Evolutionary conservation across 1,140 invertebrate species (phyloP), one percentile per base, ranked within the genome.

Genomic region (Babylonia areolata): DNA sequence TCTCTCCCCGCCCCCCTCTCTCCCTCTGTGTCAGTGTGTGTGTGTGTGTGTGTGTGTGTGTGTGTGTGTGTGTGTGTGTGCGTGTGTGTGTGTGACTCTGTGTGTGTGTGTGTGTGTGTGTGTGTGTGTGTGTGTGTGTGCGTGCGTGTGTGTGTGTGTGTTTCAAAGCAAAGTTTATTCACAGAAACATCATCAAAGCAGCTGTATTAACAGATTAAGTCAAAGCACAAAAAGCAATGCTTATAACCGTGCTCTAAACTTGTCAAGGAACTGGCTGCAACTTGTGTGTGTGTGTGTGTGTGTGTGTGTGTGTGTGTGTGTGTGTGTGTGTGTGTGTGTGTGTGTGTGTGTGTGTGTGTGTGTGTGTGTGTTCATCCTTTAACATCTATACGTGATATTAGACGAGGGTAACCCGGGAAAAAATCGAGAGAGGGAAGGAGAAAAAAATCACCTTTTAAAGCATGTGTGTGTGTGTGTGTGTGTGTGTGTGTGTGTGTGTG

Each of bases 81-180:
- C 40, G 73, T 77, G 73, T 40, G 20, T 77, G 73, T 39, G 73
- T 77, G 3, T 15, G 37, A 23, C 15, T 71, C 1, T 71, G 69
- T 35, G 64, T 73, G 39, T 37, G 28, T 54, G 5, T 54, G 80
- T 54, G 33, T 28, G 46, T 54, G 58, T 81, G 23, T 81, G 33
- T 81, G 80, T 81, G 35, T 81, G 5, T 31, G 31, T 80, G 78
- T 80, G 58, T 83, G 54, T 83, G 58, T 83, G 54, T 83, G 35
- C 64, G 35, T 83, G 58, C 64, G 54, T 58, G 46, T 37, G 81
- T 83, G 51, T 64, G 81, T 58, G 31, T 73, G 69, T 73, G 69
- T 73, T 17, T 73, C 58, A 15, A 23, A 3, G 15, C 20, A 23
- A 9, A 15, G 15, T 15, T 46, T 15, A 6, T 46, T 46, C 42